Percentiles rank a stretch among this genome's conserved stretches.
Evolutionary conservation across 2,888 invertebrate species (phyloP).

Genomic region (Himalopsyche japonica): DNA sequence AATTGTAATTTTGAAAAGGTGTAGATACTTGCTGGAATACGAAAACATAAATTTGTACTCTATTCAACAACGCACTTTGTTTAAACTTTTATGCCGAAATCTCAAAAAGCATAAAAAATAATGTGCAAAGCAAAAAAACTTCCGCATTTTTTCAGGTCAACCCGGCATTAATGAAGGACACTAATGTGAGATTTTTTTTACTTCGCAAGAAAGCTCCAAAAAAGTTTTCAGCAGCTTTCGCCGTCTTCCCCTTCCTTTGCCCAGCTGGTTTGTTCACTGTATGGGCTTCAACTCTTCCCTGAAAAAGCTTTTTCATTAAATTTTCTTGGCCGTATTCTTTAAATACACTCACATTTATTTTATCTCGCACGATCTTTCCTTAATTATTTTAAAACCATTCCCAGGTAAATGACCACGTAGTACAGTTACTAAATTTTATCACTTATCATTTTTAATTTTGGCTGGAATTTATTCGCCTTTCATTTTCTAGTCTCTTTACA

Average conservation of each 20-base stretch:
- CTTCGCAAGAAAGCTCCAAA: neutral
- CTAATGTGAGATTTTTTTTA: slow-evolving; percentile 14
- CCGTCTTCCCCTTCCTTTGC: neutral
- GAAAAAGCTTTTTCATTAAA: slow-evolving; percentile 13
- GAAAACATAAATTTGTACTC: neutral
- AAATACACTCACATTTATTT: slow-evolving; percentile 22
- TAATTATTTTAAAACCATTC: neutral
- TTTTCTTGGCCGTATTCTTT: slow-evolving; percentile 18
- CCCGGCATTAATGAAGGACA: slow-evolving; percentile 23
- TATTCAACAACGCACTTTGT: neutral
- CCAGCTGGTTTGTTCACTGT: neutral
- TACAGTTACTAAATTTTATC: neutral
- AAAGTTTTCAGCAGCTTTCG: neutral
- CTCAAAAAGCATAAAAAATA: neutral
- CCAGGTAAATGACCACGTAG: neutral
- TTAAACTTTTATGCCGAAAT: neutral
- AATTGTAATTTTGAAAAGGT: too few species aligned
- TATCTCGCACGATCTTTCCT: slow-evolving; percentile 21
- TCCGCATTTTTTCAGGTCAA: slow-evolving; percentile 17
- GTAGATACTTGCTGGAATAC: neutral
- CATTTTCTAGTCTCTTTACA: too few species aligned
- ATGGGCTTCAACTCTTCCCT: neutral
- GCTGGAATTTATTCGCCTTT: too few species aligned
- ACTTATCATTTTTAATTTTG: neutral
- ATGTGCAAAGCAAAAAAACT: slow-evolving; percentile 2